Base-by-base conservation (phyloP, 2,888 invertebrate genomes). In the Trichogramma dendrolimi region DNA sequence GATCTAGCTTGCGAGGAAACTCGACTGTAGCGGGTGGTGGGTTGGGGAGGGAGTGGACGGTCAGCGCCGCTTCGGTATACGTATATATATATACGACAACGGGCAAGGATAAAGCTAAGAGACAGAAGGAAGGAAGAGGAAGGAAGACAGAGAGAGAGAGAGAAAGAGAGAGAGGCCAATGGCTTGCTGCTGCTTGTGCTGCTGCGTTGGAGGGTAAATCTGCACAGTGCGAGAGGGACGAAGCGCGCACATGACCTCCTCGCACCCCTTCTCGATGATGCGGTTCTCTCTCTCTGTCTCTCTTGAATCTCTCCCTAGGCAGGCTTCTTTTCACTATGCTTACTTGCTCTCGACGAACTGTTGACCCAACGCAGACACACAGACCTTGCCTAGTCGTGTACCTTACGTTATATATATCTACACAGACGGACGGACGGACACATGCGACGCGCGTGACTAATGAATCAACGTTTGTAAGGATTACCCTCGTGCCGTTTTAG, bases 1-100 rank as follows among this genome's bases (percentile, higher is more conserved):
- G 79, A 79, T 79, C 78, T 78, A 74, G 72, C 73, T 73, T 43
- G 42, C 58, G 49, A 6, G 38, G 6, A 39, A 27, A 5, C 38
- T 7, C 4, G 50, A 27, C 27, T 27, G 27, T 27, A 6, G 54
- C 38, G 6, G 4, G 2, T 5, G 57, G 76, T 77, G 76, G 78
- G 76, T 78, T 77, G 72, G 73, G 74, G 73, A 73, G 75, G 74
- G 75, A 74, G 76, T 71, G 74, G 75, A 73, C 75, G 77, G 77
- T 74, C 75, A 77, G 73, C 71, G 73, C 27, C 0, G 27, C 27
- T 27, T 27, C 27, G 27, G 27, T 27, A 1, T 27, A 27, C 27
- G 27, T 27, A 27, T 27, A 27, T 27, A 14, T 14, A 27, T 2
- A 27, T 27, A 27, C 27, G 27, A 27, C 27, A 27, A 27, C 27